Percentiles rank a stretch among this genome's conserved stretches.
Conservation (phyloP, 2,113 vertebrate genomes). For the Falco punctatus region DNA sequence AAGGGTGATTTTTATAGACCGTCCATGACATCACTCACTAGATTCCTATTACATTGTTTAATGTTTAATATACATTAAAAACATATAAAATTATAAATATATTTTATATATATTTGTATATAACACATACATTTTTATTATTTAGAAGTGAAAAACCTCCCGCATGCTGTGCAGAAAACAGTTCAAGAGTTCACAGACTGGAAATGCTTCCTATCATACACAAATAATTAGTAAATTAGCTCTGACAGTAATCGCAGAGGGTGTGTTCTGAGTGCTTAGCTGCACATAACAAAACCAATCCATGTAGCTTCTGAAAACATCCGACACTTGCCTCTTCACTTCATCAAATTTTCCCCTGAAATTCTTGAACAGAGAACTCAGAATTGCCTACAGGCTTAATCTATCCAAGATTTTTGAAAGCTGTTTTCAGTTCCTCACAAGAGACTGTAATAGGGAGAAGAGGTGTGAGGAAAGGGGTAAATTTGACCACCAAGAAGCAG, state of each 20-base stretch:
- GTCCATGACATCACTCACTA: background rate
- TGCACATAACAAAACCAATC: conserved; percentile 9
- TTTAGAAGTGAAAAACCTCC: background rate
- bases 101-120: background rate
- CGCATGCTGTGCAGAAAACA: background rate
- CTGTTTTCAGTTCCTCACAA: background rate
- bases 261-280: conserved; percentile 18
- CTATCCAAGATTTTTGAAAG: background rate
- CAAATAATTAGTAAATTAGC: conserved; percentile 40
- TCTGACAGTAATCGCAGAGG: conserved; percentile 8
- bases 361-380: background rate
- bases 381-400: background rate
- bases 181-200: conserved; percentile 49
- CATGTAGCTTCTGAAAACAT: background rate
- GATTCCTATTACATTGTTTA: background rate
- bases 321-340: background rate
- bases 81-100: background rate
- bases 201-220: conserved; percentile 33
- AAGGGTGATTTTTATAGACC: background rate
- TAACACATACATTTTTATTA: background rate
- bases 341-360: conserved; percentile 17
- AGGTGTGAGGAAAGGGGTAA: background rate
- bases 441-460: background rate
- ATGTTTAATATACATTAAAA: background rate
- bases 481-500: background rate